Conservation (phyloP, 2,797 vertebrate species). For the Morus bassanus region DNA sequence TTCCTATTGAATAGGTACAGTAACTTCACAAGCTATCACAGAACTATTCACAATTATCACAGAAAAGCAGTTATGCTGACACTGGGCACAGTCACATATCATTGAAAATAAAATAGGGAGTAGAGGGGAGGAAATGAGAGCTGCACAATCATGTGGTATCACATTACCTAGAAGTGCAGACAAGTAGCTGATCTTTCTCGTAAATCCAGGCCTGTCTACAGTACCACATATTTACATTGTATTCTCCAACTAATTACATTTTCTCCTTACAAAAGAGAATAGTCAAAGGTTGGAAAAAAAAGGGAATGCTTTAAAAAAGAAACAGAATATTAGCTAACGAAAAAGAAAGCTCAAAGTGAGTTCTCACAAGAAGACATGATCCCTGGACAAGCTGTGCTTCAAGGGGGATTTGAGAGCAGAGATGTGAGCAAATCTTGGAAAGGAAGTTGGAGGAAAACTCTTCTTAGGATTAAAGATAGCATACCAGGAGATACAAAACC, state of each 20-base stretch:
- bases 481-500: not conserved
- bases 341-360: not conserved
- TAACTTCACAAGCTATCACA: not conserved
- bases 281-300: not conserved
- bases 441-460: not conserved
- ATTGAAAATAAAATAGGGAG: not conserved
- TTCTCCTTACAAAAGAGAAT: not conserved
- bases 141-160: not conserved
- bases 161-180: not conserved
- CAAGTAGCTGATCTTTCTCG: not conserved
- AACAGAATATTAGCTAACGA: not conserved
- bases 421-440: not conserved
- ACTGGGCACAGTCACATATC: not conserved
- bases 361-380: not conserved
- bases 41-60: not conserved
- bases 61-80: not conserved
- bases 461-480: not conserved
- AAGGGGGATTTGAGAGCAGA: not conserved
- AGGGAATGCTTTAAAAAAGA: not conserved
- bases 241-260: not conserved
- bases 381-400: not conserved
- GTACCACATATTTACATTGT: not conserved
- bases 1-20: not conserved
- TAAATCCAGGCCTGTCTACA: not conserved
- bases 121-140: not conserved